These are phyloP conservation scores for Hydrophis major DNA, from an alignment of 2,797 vertebrate species.

Conservation along the genomic window DNA sequence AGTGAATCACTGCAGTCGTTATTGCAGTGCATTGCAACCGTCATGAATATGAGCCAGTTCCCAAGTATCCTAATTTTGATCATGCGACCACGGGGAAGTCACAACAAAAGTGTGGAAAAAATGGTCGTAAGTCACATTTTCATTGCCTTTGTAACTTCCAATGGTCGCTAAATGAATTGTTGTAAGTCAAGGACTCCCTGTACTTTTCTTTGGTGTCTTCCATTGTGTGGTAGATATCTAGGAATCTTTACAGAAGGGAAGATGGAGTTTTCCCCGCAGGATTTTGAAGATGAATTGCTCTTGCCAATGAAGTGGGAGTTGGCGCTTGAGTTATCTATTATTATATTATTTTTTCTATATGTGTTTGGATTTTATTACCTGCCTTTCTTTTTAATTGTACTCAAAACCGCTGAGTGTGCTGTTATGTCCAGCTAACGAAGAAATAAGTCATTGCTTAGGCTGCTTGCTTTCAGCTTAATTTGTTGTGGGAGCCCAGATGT, in stretches of 20 bases:
- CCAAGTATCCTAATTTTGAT: neutral
- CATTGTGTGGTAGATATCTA: neutral
- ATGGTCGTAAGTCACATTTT: neutral
- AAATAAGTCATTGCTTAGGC: neutral
- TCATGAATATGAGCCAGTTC: neutral
- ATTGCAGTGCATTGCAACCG: neutral
- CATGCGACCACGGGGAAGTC: neutral
- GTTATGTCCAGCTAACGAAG: neutral
- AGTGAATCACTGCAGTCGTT: neutral
- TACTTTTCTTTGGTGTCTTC: neutral
- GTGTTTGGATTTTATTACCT: neutral
- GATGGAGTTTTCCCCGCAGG: neutral
- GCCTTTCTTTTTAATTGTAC: neutral
- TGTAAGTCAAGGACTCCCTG: neutral
- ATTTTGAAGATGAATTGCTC: neutral
- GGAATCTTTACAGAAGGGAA: neutral
- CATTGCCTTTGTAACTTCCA: neutral
- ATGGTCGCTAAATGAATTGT: neutral
- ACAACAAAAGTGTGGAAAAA: neutral
- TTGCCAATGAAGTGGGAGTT: neutral
- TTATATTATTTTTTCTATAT: neutral
- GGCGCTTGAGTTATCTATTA: neutral
- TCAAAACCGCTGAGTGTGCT: neutral
- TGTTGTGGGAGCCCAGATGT: neutral
- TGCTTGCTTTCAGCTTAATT: neutral